phyloP scores from a whole-genome alignment of 2,888 invertebrate genomes.

The Drosophila parthenogenetica region DNA sequence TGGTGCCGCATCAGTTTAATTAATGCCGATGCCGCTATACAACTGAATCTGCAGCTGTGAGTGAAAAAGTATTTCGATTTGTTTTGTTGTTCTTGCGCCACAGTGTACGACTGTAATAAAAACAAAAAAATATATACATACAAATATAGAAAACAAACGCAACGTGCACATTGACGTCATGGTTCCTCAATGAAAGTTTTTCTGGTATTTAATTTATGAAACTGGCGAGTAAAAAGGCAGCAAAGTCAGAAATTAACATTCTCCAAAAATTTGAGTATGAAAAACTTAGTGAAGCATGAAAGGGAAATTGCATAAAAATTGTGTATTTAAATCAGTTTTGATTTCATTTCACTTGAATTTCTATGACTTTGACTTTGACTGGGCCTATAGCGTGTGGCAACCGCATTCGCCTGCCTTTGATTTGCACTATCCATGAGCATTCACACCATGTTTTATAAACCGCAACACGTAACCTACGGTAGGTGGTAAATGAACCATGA shows the following conservation, averaged over 20 bases:
- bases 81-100: constrained; percentile 59
- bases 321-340: constrained; percentile 18
- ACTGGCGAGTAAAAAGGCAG: not conserved
- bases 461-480: not conserved
- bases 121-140: constrained; percentile 15
- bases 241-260: constrained; percentile 19
- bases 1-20: constrained; percentile 56
- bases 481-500: constrained; percentile 5
- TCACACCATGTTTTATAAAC: not conserved
- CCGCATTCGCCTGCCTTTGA: constrained; percentile 1
- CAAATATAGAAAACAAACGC: constrained; percentile 19
- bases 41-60: constrained; percentile 66
- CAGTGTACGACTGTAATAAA: constrained; percentile 41
- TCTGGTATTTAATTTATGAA: constrained; percentile 30
- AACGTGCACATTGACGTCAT: constrained; percentile 72
- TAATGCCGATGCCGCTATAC: constrained; percentile 56
- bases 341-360: not conserved
- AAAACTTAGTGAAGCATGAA: constrained; percentile 25
- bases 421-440: not conserved
- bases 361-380: not conserved
- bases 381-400: not conserved
- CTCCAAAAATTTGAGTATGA: not conserved
- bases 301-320: constrained; percentile 30
- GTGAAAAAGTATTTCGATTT: constrained; percentile 66
- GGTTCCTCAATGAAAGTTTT: constrained; percentile 30